Evolutionary conservation across 2,888 invertebrate species (phyloP).

Genomic region (Ctena decussata): DNA sequence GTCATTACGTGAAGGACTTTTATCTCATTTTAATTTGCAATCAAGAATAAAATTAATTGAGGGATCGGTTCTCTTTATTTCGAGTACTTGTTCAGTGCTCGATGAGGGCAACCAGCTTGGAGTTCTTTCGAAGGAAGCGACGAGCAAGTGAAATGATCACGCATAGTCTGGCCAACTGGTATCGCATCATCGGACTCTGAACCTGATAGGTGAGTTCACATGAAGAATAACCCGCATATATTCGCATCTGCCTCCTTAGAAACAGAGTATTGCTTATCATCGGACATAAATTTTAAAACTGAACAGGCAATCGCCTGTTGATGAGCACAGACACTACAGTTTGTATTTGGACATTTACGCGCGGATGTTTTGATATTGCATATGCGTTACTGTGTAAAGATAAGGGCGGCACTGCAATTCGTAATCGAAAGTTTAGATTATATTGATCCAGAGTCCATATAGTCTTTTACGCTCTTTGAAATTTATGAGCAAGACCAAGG

Average conservation of each 20-base stretch:
- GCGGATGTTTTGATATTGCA: constrained; percentile 40
- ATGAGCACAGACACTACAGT: not conserved
- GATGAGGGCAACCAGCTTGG: constrained; percentile 15
- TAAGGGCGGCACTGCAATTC: constrained; percentile 42
- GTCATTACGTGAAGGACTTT: not conserved
- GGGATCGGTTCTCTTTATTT: constrained; percentile 1
- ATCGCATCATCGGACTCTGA: not conserved
- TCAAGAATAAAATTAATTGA: not conserved
- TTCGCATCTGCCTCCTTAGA: not conserved
- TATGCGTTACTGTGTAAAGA: constrained; percentile 46
- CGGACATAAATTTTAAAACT: not conserved
- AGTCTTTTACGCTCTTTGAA: constrained; percentile 51
- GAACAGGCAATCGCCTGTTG: not conserved
- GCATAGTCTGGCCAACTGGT: not conserved
- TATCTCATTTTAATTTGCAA: not conserved
- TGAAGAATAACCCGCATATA: not conserved
- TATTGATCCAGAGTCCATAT: constrained; percentile 50
- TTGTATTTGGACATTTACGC: not conserved
- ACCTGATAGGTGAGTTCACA: not conserved
- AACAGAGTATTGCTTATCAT: not conserved
- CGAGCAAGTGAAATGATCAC: not conserved
- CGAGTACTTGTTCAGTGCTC: not conserved
- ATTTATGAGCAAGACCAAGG: constrained; percentile 63
- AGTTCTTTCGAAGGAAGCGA: not conserved
- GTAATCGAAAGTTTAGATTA: constrained; percentile 50